A percentile compares a stretch with the other conserved stretches of the same genome.
Evolutionary conservation across 92 coral and sea anemone species (phyloP).

Genomic region (Isaurus tuberculatus): DNA sequence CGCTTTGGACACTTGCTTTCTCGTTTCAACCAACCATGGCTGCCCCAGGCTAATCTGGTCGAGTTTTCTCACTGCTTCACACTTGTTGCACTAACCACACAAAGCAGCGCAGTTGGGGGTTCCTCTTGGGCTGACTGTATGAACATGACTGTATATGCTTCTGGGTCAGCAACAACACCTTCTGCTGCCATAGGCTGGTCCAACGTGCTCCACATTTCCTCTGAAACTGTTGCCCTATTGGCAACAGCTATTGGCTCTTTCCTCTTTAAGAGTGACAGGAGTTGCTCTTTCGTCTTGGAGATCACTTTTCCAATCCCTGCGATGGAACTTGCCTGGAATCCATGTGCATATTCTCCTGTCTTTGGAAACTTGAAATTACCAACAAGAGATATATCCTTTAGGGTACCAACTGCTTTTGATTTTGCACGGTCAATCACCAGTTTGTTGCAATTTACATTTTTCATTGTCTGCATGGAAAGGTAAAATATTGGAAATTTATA

Average conservation of each 20-base stretch:
- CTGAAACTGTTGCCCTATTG: constrained; percentile 41
- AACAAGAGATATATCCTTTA: constrained; percentile 35
- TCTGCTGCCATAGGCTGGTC: constrained; percentile 15
- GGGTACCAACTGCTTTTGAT: constrained; percentile 44
- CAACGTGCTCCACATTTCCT: constrained; percentile 45
- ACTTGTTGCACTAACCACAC: not conserved
- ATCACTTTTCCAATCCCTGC: constrained; percentile 21
- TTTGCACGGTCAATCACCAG: constrained; percentile 52
- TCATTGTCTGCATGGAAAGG: constrained; percentile 47
- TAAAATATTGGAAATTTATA: not conserved
- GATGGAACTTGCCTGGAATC: constrained; percentile 39
- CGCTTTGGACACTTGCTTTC: no score
- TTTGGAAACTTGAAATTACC: constrained; percentile 51
- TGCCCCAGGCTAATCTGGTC: no score
- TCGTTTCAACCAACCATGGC: no score
- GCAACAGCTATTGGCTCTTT: constrained; percentile 18
- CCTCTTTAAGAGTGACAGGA: not conserved
- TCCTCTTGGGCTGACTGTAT: constrained; percentile 4
- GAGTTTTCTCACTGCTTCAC: no score
- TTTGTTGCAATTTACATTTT: constrained; percentile 55
- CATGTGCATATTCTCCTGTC: constrained; percentile 30
- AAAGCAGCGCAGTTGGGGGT: not conserved
- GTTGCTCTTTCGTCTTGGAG: not conserved
- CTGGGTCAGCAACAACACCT: not conserved
- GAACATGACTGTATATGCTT: constrained; percentile 42